Conservation (phyloP, 1,140 invertebrate genomes). For the Drosophila takahashii region DNA sequence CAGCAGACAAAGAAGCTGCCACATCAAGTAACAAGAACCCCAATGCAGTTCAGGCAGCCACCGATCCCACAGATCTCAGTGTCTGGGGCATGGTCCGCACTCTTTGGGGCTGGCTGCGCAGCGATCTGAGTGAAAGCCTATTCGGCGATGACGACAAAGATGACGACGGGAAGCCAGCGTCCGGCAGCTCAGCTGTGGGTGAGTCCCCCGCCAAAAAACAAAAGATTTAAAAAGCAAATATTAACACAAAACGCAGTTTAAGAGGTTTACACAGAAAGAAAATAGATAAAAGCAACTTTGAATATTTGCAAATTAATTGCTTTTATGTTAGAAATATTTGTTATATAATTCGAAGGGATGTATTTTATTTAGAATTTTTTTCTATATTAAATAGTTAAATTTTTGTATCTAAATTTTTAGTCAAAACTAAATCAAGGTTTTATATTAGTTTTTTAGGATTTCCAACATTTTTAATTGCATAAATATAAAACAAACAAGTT, state of each 20-base stretch:
- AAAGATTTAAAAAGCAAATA: slow-evolving; percentile 19
- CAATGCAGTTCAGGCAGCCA: slow-evolving; percentile 59
- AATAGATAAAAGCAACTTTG: neutral
- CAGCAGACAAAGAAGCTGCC: slow-evolving; percentile 47
- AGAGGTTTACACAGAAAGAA: slow-evolving; percentile 6
- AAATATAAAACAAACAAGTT: too few species aligned
- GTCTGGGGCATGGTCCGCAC: slow-evolving; percentile 79
- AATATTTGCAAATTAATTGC: neutral
- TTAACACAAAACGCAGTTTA: slow-evolving; percentile 9
- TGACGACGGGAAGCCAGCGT: slow-evolving; percentile 55
- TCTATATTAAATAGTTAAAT: too few species aligned
- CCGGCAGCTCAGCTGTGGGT: slow-evolving; percentile 58
- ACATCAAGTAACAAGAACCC: slow-evolving; percentile 48
- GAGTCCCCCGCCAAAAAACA: slow-evolving; percentile 45
- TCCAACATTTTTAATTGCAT: too few species aligned
- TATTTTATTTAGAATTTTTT: too few species aligned
- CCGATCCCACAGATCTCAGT: slow-evolving; percentile 69
- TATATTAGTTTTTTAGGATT: too few species aligned
- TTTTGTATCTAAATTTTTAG: too few species aligned
- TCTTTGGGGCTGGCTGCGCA: slow-evolving; percentile 75
- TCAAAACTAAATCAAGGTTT: too few species aligned
- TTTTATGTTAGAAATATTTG: too few species aligned
- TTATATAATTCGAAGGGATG: too few species aligned
- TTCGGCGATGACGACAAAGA: slow-evolving; percentile 65
- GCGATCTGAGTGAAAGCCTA: slow-evolving; percentile 79